Percentiles rank a stretch among this genome's conserved stretches.
phyloP scores from a whole-genome alignment of 2,797 vertebrate species.

The Smutsia gigantea region DNA sequence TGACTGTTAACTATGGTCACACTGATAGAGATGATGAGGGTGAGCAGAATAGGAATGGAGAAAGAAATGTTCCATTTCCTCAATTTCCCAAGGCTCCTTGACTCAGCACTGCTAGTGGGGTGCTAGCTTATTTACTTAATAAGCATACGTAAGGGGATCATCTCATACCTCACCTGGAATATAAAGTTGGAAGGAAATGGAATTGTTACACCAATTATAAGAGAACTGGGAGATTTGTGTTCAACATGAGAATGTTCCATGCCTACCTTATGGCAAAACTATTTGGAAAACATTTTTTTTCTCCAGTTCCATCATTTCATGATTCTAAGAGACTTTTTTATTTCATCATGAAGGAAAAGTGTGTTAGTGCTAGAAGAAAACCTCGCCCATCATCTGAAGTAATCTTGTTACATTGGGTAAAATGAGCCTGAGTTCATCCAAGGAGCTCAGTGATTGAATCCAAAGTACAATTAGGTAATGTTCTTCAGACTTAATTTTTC shows the following conservation, averaged over 20 bases:
- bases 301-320: background rate
- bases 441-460: constrained; percentile 25
- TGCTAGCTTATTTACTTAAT: constrained; percentile 59
- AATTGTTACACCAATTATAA: constrained; percentile 24
- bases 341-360: constrained; percentile 13
- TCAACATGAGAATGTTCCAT: background rate
- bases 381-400: background rate
- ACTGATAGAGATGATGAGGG: background rate
- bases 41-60: background rate
- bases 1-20: constrained; percentile 36
- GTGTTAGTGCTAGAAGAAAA: background rate
- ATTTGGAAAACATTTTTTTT: background rate
- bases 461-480: background rate
- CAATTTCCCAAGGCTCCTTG: background rate
- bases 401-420: background rate
- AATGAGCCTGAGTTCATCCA: background rate
- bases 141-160: constrained; percentile 29
- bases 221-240: background rate
- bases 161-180: background rate
- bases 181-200: constrained; percentile 32
- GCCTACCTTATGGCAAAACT: background rate
- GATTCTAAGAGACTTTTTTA: constrained; percentile 41
- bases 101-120: background rate
- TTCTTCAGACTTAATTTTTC: constrained; percentile 55
- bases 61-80: background rate